These are phyloP conservation scores for Drosophila persimilis DNA, from an alignment of 1,140 invertebrate species.

Conservation along the genomic window DNA sequence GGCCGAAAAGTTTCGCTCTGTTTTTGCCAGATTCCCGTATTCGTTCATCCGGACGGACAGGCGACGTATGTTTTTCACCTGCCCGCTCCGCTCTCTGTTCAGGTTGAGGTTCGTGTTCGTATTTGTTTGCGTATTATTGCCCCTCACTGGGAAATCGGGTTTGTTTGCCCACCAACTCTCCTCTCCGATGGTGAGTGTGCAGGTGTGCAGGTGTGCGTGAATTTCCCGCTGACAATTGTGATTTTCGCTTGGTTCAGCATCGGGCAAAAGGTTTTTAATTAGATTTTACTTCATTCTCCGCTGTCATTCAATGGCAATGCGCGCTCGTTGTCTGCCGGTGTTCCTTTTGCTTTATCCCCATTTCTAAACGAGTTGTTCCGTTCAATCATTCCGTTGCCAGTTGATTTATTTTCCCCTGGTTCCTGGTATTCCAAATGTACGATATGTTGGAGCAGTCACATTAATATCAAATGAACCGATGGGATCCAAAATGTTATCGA, in stretches of 20 bases:
- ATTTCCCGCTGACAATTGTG: conserved; percentile 75
- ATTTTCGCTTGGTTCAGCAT: conserved; percentile 51
- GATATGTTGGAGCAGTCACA: too few relatives aligned
- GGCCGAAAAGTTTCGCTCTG: conserved; percentile 33
- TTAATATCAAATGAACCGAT: too few relatives aligned
- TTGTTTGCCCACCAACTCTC: conserved; percentile 38
- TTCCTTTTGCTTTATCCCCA: too few relatives aligned
- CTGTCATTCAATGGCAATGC: conserved; percentile 53
- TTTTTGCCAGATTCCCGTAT: conserved; percentile 52
- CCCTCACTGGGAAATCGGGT: conserved; percentile 52
- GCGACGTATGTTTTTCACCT: conserved; percentile 72
- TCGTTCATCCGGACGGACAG: conserved; percentile 42
- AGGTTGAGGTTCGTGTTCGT: conserved; percentile 28
- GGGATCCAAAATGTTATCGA: too few relatives aligned
- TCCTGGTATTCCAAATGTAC: too few relatives aligned
- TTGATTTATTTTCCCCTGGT: too few relatives aligned
- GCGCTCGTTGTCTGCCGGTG: conserved; percentile 5
- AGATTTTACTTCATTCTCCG: conserved; percentile 72
- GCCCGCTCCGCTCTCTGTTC: conserved; percentile 1
- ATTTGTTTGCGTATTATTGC: conserved; percentile 72
- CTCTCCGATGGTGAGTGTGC: conserved; percentile 11
- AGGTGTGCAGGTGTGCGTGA: conserved; percentile 45
- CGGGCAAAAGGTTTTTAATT: conserved; percentile 66
- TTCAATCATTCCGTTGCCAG: conserved; percentile 7
- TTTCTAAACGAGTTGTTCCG: conserved; percentile 9